These are phyloP conservation scores for Xiphophorus maculatus DNA, from an alignment of 2,113 vertebrate species.

Conservation along the genomic window DNA sequence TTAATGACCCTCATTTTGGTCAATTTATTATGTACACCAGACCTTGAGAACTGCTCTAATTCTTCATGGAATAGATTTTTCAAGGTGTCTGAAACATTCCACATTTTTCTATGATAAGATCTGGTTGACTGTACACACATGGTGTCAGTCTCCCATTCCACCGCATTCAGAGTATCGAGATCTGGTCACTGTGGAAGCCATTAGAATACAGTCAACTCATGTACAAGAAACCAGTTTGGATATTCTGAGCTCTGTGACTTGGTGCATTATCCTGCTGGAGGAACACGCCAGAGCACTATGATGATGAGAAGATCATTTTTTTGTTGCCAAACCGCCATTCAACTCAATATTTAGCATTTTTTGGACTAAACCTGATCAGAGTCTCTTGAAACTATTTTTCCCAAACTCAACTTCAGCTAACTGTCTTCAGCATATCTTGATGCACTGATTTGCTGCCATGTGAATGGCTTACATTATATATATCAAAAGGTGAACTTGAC, in stretches of 20 bases:
- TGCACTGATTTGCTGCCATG: too few relatives aligned
- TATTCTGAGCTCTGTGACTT: not conserved
- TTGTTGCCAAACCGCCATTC: too few relatives aligned
- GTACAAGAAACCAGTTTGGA: not conserved
- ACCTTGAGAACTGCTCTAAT: too few relatives aligned
- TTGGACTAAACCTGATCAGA: not conserved
- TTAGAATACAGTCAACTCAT: not conserved
- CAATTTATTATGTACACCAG: conserved; percentile 14
- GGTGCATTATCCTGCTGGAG: not conserved
- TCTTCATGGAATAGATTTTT: not conserved
- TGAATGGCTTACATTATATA: too few relatives aligned
- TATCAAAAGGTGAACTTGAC: not conserved
- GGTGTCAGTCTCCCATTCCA: not conserved
- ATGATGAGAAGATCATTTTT: too few relatives aligned
- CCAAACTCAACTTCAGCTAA: too few relatives aligned
- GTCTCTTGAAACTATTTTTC: too few relatives aligned
- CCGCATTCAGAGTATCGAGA: not conserved
- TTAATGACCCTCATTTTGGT: conserved; percentile 38
- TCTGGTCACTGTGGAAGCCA: not conserved
- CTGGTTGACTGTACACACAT: not conserved
- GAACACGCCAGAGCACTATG: not conserved
- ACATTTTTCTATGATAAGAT: not conserved
- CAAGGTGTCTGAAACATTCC: not conserved
- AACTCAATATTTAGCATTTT: not conserved
- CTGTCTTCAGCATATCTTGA: too few relatives aligned